A percentile compares a stretch with the other conserved stretches of the same genome.
These are phyloP conservation scores for Ptychodera flava DNA, from an alignment of 35 echinoderm and acorn worm genomes.

Conservation along the genomic window DNA sequence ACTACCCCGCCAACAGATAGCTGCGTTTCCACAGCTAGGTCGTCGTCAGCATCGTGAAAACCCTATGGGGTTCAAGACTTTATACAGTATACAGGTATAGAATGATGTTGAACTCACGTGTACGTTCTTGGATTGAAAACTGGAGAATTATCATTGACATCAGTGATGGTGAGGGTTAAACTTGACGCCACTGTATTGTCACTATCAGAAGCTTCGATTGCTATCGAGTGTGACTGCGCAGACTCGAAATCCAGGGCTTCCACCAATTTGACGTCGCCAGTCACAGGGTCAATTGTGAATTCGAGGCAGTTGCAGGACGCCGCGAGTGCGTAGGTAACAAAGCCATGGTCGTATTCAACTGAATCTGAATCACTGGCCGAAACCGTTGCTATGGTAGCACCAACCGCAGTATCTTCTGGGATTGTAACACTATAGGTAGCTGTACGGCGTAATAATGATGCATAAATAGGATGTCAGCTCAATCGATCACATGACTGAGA, in stretches of 20 bases:
- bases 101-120: neutral
- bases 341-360: slow-evolving; percentile 68
- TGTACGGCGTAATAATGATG: no score
- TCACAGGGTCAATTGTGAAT: neutral
- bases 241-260: neutral
- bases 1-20: no score
- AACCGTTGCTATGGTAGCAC: slow-evolving; percentile 43
- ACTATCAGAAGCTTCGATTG: neutral
- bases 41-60: no score
- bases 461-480: no score
- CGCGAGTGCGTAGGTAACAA: slow-evolving; percentile 46
- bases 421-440: slow-evolving; percentile 56
- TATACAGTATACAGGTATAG: no score
- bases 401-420: slow-evolving; percentile 68
- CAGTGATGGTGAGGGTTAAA: neutral
- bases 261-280: neutral
- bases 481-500: no score
- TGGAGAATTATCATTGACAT: neutral
- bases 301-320: slow-evolving; percentile 21
- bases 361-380: slow-evolving; percentile 65
- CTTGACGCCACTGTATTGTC: neutral
- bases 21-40: no score
- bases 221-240: neutral
- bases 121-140: neutral
- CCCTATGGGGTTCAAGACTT: no score